Evolutionary conservation across 2,797 vertebrate species (phyloP), one percentile per base, ranked within the genome.

Genomic region (Myotis findleyi): DNA sequence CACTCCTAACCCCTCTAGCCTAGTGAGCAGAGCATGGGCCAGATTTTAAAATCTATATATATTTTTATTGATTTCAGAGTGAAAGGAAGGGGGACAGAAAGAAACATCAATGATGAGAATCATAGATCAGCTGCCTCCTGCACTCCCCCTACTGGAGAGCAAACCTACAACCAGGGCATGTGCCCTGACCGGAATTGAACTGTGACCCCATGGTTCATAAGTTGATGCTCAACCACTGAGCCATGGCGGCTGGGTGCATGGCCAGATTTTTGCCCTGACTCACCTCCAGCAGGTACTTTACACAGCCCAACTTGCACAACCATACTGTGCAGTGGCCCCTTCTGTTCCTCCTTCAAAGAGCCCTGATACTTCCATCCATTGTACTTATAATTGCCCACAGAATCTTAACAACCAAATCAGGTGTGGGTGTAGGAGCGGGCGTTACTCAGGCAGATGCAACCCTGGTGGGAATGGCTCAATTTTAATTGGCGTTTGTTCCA

Each of bases 381-480:
- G 30, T 72, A 57, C 27, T 94, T 84, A 33, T 1, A 17, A 69
- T 11, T 80, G 18, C 17, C 59, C 44, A 33, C 6, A 83, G 84
- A 94, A 36, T 33, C n/a, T 76, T 87, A 87, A 41, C 36, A 71
- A 59, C 33, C 59, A 76, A 72, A 62, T 86, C 64, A 86, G 51
- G n/a, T 38, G 25, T 41, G 30, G 44, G 72, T 69, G 10, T n/a
- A 77, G 62, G 55, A n/a, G 47, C 76, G 49, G 33, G 27, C 18
- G 2, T 91, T 92, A 64, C n/a, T 86, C 57, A 75, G 73, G 33
- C 55, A 92, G 36, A 80, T 55, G 41, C 38, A 96, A 59, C 41
- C 80, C 36, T 85, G 41, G 87, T 47, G 55, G 17, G 59, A 82
- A 82, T 25, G 77, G 7, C 30, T 93, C 18, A n/a, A 4, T 84